Evolutionary conservation across 1,140 invertebrate species (phyloP).

Genomic region (Drosophila virilis): DNA sequence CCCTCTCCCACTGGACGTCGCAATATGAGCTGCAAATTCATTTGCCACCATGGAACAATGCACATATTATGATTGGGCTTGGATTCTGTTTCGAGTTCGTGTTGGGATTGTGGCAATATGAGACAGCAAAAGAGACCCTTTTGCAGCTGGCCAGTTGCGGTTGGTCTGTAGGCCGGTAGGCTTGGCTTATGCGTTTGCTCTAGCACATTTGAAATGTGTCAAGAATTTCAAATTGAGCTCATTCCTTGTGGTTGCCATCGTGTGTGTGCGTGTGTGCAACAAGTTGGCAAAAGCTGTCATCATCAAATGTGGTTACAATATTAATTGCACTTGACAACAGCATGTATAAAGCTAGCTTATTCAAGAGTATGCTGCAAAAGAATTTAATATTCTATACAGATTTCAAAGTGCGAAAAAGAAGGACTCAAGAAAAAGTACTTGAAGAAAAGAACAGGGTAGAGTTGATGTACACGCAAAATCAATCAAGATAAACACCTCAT

Average conservation of each 20-base stretch:
- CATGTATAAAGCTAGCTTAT: neutral
- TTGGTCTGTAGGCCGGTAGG: constrained; percentile 3
- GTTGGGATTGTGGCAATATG: constrained; percentile 8
- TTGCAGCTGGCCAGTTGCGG: constrained; percentile 27
- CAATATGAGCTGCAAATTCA: constrained; percentile 54
- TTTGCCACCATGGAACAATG: constrained; percentile 41
- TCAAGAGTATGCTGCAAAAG: neutral
- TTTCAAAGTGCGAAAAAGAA: neutral
- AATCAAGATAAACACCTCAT: neutral
- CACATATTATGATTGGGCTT: constrained; percentile 27
- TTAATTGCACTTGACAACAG: constrained; percentile 29
- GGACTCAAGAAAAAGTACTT: too few species aligned
- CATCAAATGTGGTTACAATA: constrained; percentile 23
- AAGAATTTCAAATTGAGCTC: constrained; percentile 17
- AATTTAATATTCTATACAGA: neutral
- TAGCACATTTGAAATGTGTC: constrained; percentile 29
- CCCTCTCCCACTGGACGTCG: constrained; percentile 27
- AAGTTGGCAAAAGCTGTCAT: constrained; percentile 29
- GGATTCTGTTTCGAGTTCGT: neutral
- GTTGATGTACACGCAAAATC: neutral
- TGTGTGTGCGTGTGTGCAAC: constrained; percentile 32
- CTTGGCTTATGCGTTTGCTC: neutral
- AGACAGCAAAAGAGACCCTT: constrained; percentile 10
- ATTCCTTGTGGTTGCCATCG: constrained; percentile 16
- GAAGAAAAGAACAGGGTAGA: neutral